Conservation (phyloP, 2,888 invertebrate genomes). For the Polydrusus tereticollis region DNA sequence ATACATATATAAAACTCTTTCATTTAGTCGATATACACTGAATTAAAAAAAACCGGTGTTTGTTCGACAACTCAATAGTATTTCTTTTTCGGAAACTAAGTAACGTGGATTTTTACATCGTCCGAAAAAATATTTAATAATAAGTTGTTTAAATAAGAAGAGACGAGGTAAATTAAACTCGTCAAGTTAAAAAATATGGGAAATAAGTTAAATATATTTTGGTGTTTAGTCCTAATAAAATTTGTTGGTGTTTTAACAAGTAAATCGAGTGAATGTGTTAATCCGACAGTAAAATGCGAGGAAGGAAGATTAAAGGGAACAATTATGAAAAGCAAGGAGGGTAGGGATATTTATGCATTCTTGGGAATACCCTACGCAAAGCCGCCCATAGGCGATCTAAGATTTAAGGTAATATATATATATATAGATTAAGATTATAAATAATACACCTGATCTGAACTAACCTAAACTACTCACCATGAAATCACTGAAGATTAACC, state of each 20-base stretch:
- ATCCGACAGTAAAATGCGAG: conserved; percentile 58
- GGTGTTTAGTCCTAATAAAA: conserved; percentile 1
- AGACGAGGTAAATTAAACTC: background rate
- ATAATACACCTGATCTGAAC: too few species aligned
- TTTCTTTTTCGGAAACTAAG: background rate
- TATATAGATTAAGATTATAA: too few species aligned
- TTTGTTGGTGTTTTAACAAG: conserved; percentile 4
- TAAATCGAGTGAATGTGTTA: background rate
- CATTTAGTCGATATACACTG: conserved; percentile 16
- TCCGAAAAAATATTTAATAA: too few species aligned
- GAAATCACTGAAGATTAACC: too few species aligned
- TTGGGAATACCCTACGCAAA: conserved; percentile 66
- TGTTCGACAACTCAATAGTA: background rate
- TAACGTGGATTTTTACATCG: background rate
- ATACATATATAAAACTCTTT: conserved; percentile 18
- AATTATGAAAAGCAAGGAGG: conserved; percentile 62
- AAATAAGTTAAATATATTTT: background rate
- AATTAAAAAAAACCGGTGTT: conserved; percentile 17
- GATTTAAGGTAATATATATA: conserved; percentile 62
- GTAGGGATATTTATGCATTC: conserved; percentile 67
- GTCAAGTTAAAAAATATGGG: background rate
- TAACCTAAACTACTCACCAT: too few species aligned
- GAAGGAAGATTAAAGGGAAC: conserved; percentile 66
- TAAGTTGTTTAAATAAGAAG: too few species aligned
- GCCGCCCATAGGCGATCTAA: conserved; percentile 62